Base-by-base conservation (phyloP, 2,888 invertebrate genomes). In the Orchestes rusci region DNA sequence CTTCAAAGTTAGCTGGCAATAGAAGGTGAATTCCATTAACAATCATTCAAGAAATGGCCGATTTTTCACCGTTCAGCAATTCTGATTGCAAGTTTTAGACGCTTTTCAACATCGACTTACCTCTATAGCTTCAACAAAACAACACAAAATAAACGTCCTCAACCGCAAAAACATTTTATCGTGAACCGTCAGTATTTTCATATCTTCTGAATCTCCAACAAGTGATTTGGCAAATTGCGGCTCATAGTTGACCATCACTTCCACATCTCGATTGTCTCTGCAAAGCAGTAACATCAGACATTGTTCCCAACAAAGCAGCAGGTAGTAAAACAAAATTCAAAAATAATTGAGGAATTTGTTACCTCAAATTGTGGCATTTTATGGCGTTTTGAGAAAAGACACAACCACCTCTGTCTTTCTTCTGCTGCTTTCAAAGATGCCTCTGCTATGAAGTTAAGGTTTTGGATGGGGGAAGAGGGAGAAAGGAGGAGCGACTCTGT, bases 251-350 rank as follows among this genome's bases (percentile, higher is more conserved):
- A 79, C 71, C 59, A 83, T 78, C 4, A 84, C 81, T 48, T 74
- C 73, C 17, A 87, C 70, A 66, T 91, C 89, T 30, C 88, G 76
- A 69, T 90, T 90, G 69, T 90, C 88, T 35, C 76, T 76, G 38
- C 61, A 52, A 62, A 10, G 59, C 30, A 44, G 30, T 4, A 28
- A 19, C 3, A 16, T 13, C 4, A 23, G 10, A 23, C 7, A 34
- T 16, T 18, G n/a, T n/a, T n/a, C n/a, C n/a, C n/a, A n/a, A n/a
- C n/a, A n/a, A n/a, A n/a, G n/a, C 5, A 8, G 35, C 16, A 10
- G 12, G 27, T 23, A 23, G 7, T 23, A 23, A 23, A 10, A 10
- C 27, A 23, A 8, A 23, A 23, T 7, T 23, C 7, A 29, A 37
- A 23, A 37, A 7, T 20, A 37, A 37, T 8, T 13, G 7, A 30